Conservation (phyloP, 2,113 vertebrate genomes). For the Pseudorhombus dupliciocellatus region DNA sequence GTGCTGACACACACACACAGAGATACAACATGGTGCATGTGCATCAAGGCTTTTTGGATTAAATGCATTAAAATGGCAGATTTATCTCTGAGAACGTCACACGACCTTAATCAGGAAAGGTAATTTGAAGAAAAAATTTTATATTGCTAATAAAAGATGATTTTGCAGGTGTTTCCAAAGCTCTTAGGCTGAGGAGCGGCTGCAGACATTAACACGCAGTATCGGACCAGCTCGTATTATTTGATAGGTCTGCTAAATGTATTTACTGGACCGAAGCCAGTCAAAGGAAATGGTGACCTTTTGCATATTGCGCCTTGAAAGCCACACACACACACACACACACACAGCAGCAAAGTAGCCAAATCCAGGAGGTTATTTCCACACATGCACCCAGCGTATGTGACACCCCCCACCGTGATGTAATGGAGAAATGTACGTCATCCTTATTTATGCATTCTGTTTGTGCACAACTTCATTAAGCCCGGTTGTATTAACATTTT, state of each 20-base stretch:
- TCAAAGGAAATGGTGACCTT: slow-evolving; percentile 50
- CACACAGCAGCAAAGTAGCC: slow-evolving; percentile 20
- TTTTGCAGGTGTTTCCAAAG: slow-evolving; percentile 42
- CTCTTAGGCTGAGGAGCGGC: slow-evolving; percentile 44
- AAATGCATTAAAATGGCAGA: slow-evolving; percentile 36
- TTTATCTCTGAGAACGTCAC: slow-evolving; percentile 25
- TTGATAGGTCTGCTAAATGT: slow-evolving; percentile 67
- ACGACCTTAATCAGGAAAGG: slow-evolving; percentile 41
- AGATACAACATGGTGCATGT: slow-evolving; percentile 11
- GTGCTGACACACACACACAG: slow-evolving; percentile 24
- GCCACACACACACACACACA: slow-evolving; percentile 12
- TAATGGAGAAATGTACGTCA: slow-evolving; percentile 60
- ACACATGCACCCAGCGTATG: slow-evolving; percentile 37
- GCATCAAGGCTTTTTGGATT: slow-evolving; percentile 14
- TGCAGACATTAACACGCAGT: slow-evolving; percentile 41
- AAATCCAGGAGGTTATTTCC: slow-evolving; percentile 54
- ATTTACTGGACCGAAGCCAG: slow-evolving; percentile 66
- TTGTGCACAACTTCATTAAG: slow-evolving; percentile 75
- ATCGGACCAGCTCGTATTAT: slow-evolving; percentile 46
- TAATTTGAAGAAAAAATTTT: slow-evolving; percentile 46
- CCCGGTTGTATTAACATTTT: slow-evolving; percentile 75
- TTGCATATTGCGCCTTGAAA: slow-evolving; percentile 62
- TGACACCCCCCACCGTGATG: slow-evolving; percentile 25
- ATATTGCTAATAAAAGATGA: slow-evolving; percentile 28
- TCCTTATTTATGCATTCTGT: slow-evolving; percentile 76